Evolutionary conservation across 2,113 vertebrate species (phyloP).

Genomic region (Brachypteracias leptosomus): DNA sequence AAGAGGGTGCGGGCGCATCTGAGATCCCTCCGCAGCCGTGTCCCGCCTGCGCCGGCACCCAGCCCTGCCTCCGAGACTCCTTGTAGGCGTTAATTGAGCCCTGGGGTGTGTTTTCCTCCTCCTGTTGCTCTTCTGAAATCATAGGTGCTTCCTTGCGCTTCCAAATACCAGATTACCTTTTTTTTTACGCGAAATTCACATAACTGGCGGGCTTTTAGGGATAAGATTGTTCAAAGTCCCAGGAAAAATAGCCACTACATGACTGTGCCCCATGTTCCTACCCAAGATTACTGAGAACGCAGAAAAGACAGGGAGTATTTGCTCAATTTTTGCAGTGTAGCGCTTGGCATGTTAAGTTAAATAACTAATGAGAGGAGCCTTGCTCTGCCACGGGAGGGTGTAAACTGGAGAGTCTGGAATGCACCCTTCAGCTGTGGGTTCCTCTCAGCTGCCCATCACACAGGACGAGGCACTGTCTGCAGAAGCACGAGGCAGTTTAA

Average conservation of each 20-base stretch:
- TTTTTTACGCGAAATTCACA: background rate
- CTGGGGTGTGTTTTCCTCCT: background rate
- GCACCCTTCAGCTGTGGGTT: no score
- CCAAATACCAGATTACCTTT: background rate
- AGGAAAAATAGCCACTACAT: fast-evolving
- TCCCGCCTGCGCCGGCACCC: fast-evolving
- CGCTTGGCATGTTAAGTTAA: background rate
- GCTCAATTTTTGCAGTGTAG: background rate
- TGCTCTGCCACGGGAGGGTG: background rate
- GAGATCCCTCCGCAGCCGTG: fast-evolving
- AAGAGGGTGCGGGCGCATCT: fast-evolving
- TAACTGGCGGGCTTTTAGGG: background rate
- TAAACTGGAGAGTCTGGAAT: background rate
- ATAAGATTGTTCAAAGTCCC: background rate
- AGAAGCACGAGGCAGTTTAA: fast-evolving
- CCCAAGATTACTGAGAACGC: background rate
- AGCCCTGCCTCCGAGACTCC: no score
- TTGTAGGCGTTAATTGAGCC: fast-evolving
- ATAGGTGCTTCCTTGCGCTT: fast-evolving
- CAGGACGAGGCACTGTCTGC: fast-evolving
- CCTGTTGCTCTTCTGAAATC: background rate
- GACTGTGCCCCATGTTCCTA: background rate
- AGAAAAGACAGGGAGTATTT: background rate
- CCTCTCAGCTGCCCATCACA: fast-evolving
- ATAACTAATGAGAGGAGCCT: background rate